These are phyloP conservation scores for Papilio protenor DNA, from an alignment of 2,888 invertebrate genomes.

Conservation along the genomic window DNA sequence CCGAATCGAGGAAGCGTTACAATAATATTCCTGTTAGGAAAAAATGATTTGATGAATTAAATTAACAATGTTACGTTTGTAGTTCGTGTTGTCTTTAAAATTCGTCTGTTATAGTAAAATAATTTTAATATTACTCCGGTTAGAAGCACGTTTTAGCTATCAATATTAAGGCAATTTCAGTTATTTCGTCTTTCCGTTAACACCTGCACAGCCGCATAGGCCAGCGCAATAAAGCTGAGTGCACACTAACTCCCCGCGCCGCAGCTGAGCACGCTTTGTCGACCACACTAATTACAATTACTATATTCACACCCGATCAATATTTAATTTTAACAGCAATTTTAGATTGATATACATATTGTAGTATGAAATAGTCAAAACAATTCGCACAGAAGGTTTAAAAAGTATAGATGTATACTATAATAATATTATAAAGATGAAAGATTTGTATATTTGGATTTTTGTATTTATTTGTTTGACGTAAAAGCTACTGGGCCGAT, in stretches of 20 bases:
- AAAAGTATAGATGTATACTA: no score
- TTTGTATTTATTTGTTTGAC: no score
- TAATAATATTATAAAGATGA: no score
- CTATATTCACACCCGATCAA: background rate
- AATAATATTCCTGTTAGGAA: background rate
- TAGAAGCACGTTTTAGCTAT: background rate
- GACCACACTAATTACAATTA: conserved; percentile 30
- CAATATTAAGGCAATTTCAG: conserved; percentile 13
- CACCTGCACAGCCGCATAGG: conserved; percentile 13
- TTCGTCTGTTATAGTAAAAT: background rate
- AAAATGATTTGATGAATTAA: no score
- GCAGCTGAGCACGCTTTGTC: conserved; percentile 22
- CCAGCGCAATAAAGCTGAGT: conserved; percentile 25
- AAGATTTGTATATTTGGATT: no score
- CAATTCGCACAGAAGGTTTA: background rate
- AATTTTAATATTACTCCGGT: background rate
- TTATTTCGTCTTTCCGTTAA: conserved; percentile 2
- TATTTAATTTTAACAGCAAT: background rate
- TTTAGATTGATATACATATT: background rate
- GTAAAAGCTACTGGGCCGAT: no score
- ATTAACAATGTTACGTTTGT: no score
- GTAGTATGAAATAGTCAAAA: background rate
- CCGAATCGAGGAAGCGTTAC: no score
- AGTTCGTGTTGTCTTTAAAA: no score
- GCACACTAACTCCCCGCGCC: background rate